Percentiles rank a stretch among this genome's conserved stretches.
phyloP scores from a whole-genome alignment of 2,888 invertebrate genomes.

The Napeogenes inachia region DNA sequence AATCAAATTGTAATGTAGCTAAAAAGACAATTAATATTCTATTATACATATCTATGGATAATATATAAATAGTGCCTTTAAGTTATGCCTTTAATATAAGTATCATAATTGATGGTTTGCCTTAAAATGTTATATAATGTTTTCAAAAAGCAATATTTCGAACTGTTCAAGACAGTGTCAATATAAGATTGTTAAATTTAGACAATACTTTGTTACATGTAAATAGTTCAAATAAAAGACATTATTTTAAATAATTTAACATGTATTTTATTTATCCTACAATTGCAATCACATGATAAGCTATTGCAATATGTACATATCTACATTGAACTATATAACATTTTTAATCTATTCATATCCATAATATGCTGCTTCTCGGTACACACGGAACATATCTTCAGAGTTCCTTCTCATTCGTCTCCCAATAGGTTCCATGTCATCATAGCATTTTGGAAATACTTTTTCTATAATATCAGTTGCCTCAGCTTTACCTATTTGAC shows the following conservation, averaged over 20 bases:
- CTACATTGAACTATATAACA: conserved; percentile 30
- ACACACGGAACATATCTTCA: conserved; percentile 85
- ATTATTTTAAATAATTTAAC: conserved; percentile 67
- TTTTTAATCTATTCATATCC: conserved; percentile 80
- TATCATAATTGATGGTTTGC: no score
- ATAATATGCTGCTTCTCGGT: conserved; percentile 85
- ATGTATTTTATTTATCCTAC: conserved; percentile 50
- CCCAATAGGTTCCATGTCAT: conserved; percentile 94
- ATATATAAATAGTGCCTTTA: conserved; percentile 5
- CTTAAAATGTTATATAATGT: conserved; percentile 6
- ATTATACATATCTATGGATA: conserved; percentile 6
- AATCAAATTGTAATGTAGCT: no score
- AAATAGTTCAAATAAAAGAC: conserved; percentile 71
- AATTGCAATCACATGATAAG: conserved; percentile 10
- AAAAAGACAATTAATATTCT: not conserved
- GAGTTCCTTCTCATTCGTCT: conserved; percentile 85
- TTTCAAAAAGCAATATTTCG: conserved; percentile 13
- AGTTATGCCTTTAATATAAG: conserved; percentile 1
- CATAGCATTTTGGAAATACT: conserved; percentile 94
- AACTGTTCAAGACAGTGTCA: conserved; percentile 48
- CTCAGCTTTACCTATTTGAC: conserved; percentile 83
- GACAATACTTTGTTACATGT: conserved; percentile 52
- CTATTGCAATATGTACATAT: conserved; percentile 17
- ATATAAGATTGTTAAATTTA: conserved; percentile 45
- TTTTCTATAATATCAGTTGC: conserved; percentile 88